Evolutionary conservation across 2,113 vertebrate species (phyloP).

Genomic region (Sylvietta virens): DNA sequence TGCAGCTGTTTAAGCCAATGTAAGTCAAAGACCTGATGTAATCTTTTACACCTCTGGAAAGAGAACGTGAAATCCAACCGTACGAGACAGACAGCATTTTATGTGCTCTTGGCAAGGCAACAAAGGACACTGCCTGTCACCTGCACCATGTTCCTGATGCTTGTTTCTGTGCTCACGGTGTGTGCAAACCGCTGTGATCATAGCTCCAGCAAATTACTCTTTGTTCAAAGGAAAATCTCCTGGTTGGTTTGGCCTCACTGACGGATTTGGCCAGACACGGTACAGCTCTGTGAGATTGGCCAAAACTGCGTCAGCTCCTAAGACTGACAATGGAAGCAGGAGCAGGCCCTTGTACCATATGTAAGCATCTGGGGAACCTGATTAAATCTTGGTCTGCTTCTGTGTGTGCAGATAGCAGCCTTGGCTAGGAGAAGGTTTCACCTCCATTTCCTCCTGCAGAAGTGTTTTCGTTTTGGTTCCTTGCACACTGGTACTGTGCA

Average conservation of each 20-base stretch:
- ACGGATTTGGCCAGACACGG: rapidly evolving
- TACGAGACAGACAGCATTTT: not conserved
- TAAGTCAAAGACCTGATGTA: not conserved
- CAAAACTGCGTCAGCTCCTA: not conserved
- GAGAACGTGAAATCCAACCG: not conserved
- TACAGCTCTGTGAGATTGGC: not conserved
- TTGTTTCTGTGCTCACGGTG: rapidly evolving
- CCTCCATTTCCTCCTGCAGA: not conserved
- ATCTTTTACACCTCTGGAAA: not conserved
- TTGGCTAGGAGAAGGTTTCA: not conserved
- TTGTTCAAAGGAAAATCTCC: not conserved
- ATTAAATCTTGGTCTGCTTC: not conserved
- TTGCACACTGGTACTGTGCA: rapidly evolving
- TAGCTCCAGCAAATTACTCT: not conserved
- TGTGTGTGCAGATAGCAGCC: not conserved
- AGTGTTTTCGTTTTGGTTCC: not conserved
- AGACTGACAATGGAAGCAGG: not conserved
- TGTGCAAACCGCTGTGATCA: not conserved
- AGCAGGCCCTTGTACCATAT: not conserved
- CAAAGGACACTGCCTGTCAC: not conserved
- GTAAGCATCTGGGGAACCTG: not conserved
- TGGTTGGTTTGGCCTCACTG: not conserved
- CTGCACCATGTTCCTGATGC: not conserved
- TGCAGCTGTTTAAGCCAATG: not conserved
- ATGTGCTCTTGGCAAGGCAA: not conserved